phyloP scores from a whole-genome alignment of 2,113 vertebrate genomes.

The mouse (Mus musculus) region GRCm39 chr13:119355001-119355500 shows the following conservation, averaged over 20 bases:
- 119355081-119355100: no score
- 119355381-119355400: neutral
- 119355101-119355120: neutral
- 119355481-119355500: neutral
- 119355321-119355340: neutral
- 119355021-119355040: neutral
- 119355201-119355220: neutral
- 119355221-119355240: conserved; percentile 28
- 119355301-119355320: neutral
- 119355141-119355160: neutral
- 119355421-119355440: neutral
- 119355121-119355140: neutral
- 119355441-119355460: neutral
- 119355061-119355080: neutral
- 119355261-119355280: neutral
- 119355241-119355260: neutral
- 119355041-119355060: neutral
- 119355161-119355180: neutral
- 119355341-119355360: neutral
- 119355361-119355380: neutral
- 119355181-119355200: neutral
- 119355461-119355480: neutral
- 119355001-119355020: neutral
- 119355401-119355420: neutral
- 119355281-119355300: neutral